Percentiles rank a stretch among this genome's conserved stretches.
Conservation (phyloP, 2,113 vertebrate genomes). For the Anhinga rufa region DNA sequence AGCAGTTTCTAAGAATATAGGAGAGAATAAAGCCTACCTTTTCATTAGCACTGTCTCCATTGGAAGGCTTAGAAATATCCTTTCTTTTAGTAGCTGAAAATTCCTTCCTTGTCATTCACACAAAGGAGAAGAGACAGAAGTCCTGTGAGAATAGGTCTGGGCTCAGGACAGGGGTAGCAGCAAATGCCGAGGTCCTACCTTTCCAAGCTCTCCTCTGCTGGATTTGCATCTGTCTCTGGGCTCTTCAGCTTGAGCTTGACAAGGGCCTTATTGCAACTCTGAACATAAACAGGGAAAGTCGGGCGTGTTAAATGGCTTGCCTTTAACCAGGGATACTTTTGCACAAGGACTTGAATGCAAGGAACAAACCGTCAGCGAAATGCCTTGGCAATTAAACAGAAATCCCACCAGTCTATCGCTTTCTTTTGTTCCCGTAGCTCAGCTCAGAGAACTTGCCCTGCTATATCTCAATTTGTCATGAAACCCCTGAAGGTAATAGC, state of each 20-base stretch:
- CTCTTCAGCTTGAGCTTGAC: conserved; percentile 66
- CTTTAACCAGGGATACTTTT: background rate
- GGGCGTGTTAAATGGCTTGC: background rate
- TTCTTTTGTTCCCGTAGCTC: background rate
- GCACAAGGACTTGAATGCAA: background rate
- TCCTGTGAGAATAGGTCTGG: background rate
- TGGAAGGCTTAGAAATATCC: background rate
- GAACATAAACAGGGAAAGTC: background rate
- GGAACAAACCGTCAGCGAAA: background rate
- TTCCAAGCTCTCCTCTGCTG: background rate
- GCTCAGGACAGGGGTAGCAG: too few species aligned
- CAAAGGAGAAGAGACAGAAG: background rate
- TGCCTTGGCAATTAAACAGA: background rate
- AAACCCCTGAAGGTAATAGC: background rate
- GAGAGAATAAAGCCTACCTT: background rate
- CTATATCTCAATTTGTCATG: background rate
- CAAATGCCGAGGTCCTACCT: background rate
- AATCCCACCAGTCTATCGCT: background rate
- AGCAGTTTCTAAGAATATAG: background rate
- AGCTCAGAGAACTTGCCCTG: background rate
- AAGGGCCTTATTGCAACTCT: conserved; percentile 56
- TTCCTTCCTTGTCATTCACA: background rate
- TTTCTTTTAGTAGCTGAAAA: background rate
- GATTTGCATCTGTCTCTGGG: background rate
- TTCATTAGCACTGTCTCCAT: background rate